Evolutionary conservation across 2,888 invertebrate species (phyloP), one percentile per base, ranked within the genome.

Genomic region (Melieria crassipennis): DNA sequence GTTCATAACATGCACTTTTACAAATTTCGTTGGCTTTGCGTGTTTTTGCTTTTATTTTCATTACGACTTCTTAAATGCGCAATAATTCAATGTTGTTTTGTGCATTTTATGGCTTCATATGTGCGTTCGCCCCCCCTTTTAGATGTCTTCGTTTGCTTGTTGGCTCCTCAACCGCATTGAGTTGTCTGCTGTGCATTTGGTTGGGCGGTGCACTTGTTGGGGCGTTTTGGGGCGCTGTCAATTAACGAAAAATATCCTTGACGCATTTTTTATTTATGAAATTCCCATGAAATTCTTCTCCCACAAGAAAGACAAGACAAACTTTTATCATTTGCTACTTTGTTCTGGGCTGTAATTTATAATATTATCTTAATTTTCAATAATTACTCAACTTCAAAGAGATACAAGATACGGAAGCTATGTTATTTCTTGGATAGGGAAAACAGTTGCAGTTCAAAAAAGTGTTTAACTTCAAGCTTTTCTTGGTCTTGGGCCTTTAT

Each of bases 241-340:
- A 75, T 73, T 75, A 75, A 71, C 70, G 65, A 64, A 62, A 30
- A 30, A 30, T 30, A 30, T 30, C 30, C 30, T 30, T 30, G 3
- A 2, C 30, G 30, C 30, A 30, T 30, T 30, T 30, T 30, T 30
- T 30, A 52, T 7, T 13, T 52, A 11, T 5, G 6, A 52, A 52
- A 52, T 52, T 77, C 75, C 74, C 71, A 71, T 69, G 73, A 75
- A 76, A 75, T 76, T 76, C 73, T 75, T 78, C 76, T 78, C 77
- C 76, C 77, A 78, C 77, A 76, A 69, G 30, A 30, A 16, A 16
- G 16, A 16, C 16, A 16, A 30, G 30, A 50, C 50, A 50, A 50
- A 50, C 9, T 50, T 50, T 1, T 50, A 50, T 50, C 9, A 3
- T 50, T 50, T 30, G 30, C 30, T 30, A 30, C 30, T 16, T 16